Base-by-base conservation (phyloP, 2,113 vertebrate species). In the Brienomyrus longianalis region DNA sequence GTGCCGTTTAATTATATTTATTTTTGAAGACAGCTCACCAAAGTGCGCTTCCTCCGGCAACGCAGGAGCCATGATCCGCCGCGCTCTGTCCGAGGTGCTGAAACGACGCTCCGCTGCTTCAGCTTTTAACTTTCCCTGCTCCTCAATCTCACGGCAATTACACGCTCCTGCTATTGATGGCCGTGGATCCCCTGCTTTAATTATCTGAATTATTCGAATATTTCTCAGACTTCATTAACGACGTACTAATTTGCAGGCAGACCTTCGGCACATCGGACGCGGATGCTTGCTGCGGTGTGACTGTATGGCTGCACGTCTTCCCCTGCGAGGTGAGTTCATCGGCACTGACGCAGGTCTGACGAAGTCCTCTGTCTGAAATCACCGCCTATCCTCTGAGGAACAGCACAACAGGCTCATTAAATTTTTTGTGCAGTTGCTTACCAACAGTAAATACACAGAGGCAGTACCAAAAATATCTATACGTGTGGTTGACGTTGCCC, bases 301-400 rank as follows among this genome's bases (percentile, higher is more conserved):
- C 91, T 86, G 90, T 94, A 92, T 93, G 90, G 54, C 39, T 92
- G 92, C 93, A 92, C 94, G 94, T 93, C 94, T 92, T 94, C 88
- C 88, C 85, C 90, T 70, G 50, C 88, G 88, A 48, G 90, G 90
- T 94, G 94, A 94, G 93, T 92, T 95, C 94, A 94, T 93, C 93
- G 70, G 66, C 87, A 92, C 96, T 98, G 97, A 98, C 97, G 97
- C 97, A 98, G 96, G 96, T 93, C 95, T 98, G 98, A 99, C 97
- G 98, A 95, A 97, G 95, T 91, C 95, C 94, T 92, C 74, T 27
- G 93, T 93, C 95, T 96, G 96, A 96, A 96, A 97, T 96, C 95
- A 96, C 96, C 94, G 94, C 93, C 92, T 91, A 83, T 92, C 77
- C 93, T 92, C 92, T 90, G 92, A 91, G 85, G 91, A 91, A 93